Evolutionary conservation across 2,888 invertebrate species (phyloP).

Genomic region (Lottia gigantea): DNA sequence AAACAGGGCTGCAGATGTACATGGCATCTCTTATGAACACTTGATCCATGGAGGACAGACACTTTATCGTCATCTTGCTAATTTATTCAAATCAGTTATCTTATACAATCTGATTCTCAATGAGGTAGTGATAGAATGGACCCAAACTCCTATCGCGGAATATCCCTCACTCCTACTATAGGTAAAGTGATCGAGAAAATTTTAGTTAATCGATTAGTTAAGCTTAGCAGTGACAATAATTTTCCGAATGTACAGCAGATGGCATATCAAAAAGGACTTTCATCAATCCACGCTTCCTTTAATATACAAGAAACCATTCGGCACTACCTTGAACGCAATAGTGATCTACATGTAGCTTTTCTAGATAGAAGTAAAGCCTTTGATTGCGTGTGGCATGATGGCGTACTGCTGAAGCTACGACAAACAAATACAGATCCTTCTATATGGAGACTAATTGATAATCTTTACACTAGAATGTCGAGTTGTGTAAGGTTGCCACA

Average conservation of each 20-base stretch:
- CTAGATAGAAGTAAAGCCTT: constrained; percentile 18
- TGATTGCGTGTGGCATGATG: constrained; percentile 12
- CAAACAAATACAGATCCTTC: background rate
- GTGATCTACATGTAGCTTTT: background rate
- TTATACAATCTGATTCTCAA: background rate
- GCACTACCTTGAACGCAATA: constrained; percentile 1
- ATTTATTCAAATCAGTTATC: background rate
- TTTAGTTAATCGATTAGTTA: background rate
- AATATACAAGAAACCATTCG: constrained; percentile 10
- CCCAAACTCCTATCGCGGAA: constrained; percentile 12
- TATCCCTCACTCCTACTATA: constrained; percentile 14
- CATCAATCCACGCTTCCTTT: constrained; percentile 15
- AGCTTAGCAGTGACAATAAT: background rate
- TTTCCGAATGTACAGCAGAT: constrained; percentile 21
- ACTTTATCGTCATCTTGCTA: background rate
- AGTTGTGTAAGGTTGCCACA: background rate
- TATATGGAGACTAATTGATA: background rate
- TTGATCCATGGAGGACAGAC: background rate
- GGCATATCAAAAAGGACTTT: constrained; percentile 20
- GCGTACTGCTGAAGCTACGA: background rate
- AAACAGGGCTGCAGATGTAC: background rate
- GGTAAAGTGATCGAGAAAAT: constrained; percentile 11
- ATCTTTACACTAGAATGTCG: background rate
- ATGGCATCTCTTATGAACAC: background rate
- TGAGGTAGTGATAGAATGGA: background rate